Conservation (phyloP, 2,888 invertebrate genomes). For the Apodemia hepburni region DNA sequence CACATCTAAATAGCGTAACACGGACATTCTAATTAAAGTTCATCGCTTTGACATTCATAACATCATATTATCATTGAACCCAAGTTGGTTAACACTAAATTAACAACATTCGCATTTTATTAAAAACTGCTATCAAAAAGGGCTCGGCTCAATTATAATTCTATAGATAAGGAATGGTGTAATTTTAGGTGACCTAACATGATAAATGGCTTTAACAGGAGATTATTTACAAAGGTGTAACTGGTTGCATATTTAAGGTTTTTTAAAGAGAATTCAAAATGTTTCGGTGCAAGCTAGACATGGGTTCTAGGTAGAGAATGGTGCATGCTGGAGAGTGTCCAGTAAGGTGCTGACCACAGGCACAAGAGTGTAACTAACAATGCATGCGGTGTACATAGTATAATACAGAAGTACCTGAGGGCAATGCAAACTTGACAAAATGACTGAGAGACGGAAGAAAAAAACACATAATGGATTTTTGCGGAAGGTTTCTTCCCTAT, state of each 20-base stretch:
- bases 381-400: conserved; percentile 80
- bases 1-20: conserved; percentile 77
- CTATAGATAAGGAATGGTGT: conserved; percentile 68
- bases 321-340: conserved; percentile 71
- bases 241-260: conserved; percentile 49
- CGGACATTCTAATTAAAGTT: conserved; percentile 77
- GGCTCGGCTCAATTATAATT: conserved; percentile 67
- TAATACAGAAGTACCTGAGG: conserved; percentile 61
- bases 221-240: conserved; percentile 48
- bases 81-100: conserved; percentile 69
- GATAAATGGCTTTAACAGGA: conserved; percentile 62
- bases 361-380: conserved; percentile 78
- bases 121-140: conserved; percentile 72
- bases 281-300: conserved; percentile 75
- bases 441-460: conserved; percentile 80
- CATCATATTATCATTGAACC: conserved; percentile 64
- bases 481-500: conserved; percentile 93
- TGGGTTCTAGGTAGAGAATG: conserved; percentile 79
- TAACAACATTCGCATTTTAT: conserved; percentile 65
- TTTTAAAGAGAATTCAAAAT: conserved; percentile 55
- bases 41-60: conserved; percentile 80
- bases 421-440: conserved; percentile 73
- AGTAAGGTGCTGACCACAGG: conserved; percentile 69
- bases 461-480: conserved; percentile 85
- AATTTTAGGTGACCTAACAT: conserved; percentile 65